These are phyloP conservation scores for Mesochorus sp. DNA, from an alignment of 2,888 invertebrate species.

Conservation along the genomic window DNA sequence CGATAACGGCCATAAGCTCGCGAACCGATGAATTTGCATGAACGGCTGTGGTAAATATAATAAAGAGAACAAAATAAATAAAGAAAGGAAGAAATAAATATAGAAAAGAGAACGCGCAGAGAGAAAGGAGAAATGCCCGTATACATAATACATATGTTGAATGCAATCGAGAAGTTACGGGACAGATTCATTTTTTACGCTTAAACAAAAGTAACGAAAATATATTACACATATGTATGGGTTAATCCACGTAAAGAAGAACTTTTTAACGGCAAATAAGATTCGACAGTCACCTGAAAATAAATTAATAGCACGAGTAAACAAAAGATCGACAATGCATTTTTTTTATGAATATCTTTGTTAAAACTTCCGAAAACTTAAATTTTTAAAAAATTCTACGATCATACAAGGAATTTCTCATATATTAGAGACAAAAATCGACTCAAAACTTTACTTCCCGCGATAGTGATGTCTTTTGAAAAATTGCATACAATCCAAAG, in stretches of 20 bases:
- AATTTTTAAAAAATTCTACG: too few species aligned
- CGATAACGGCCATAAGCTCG: constrained; percentile 70
- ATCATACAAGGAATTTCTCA: too few species aligned
- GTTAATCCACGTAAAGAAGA: not conserved
- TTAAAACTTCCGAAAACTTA: too few species aligned
- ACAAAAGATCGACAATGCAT: too few species aligned
- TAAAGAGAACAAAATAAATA: constrained; percentile 27
- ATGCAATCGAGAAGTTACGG: constrained; percentile 5
- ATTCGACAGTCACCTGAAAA: too few species aligned
- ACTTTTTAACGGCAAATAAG: not conserved
- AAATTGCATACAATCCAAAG: too few species aligned
- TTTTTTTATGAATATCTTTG: too few species aligned
- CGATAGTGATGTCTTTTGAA: too few species aligned
- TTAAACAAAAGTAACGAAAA: not conserved
- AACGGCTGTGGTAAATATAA: constrained; percentile 62
- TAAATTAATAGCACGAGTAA: too few species aligned
- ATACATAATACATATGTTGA: not conserved
- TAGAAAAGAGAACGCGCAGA: constrained; percentile 3
- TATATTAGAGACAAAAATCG: too few species aligned
- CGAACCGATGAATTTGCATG: constrained; percentile 73
- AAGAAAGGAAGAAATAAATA: constrained; percentile 32
- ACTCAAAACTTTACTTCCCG: too few species aligned
- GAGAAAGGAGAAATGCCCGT: not conserved
- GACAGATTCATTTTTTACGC: not conserved
- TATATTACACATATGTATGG: not conserved